Evolutionary conservation across 2,113 vertebrate species (phyloP).

Genomic region (Rana temporaria): DNA sequence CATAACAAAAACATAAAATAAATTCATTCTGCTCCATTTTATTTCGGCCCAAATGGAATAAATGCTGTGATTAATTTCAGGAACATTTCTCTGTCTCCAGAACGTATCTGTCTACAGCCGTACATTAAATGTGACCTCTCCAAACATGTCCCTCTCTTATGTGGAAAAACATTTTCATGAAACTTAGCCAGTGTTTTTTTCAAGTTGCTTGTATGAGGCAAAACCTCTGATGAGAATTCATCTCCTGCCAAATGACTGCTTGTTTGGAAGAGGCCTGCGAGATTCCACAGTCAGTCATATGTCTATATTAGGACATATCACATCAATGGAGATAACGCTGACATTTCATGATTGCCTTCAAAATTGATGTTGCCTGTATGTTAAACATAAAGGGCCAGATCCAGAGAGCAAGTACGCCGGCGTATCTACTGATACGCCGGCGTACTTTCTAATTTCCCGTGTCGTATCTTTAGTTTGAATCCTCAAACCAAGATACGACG

Average conservation of each 20-base stretch:
- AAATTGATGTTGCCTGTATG: background rate
- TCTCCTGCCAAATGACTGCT: slow-evolving; percentile 45
- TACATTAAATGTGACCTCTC: slow-evolving; percentile 13
- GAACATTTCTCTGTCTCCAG: slow-evolving; percentile 11
- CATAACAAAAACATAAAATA: no score
- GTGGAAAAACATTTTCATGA: slow-evolving; percentile 33
- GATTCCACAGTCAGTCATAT: slow-evolving; percentile 51
- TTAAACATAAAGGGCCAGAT: background rate
- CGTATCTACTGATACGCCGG: no score
- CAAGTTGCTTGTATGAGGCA: slow-evolving; percentile 44
- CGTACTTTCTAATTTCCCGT: no score
- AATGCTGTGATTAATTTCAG: slow-evolving; percentile 14
- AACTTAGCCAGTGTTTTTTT: slow-evolving; percentile 36
- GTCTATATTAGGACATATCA: slow-evolving; percentile 53
- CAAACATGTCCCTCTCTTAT: slow-evolving; percentile 29
- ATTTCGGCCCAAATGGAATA: background rate
- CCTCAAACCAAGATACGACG: no score
- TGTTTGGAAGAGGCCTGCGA: slow-evolving; percentile 34
- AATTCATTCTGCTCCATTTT: no score
- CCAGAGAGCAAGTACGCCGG: no score
- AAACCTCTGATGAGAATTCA: slow-evolving; percentile 48
- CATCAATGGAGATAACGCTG: slow-evolving; percentile 29
- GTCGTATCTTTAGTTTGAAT: no score
- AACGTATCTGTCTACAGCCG: slow-evolving; percentile 12
- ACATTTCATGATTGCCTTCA: background rate